These are phyloP conservation scores for Linurgus olivaceus DNA, from an alignment of 2,797 vertebrate genomes.

Conservation along the genomic window DNA sequence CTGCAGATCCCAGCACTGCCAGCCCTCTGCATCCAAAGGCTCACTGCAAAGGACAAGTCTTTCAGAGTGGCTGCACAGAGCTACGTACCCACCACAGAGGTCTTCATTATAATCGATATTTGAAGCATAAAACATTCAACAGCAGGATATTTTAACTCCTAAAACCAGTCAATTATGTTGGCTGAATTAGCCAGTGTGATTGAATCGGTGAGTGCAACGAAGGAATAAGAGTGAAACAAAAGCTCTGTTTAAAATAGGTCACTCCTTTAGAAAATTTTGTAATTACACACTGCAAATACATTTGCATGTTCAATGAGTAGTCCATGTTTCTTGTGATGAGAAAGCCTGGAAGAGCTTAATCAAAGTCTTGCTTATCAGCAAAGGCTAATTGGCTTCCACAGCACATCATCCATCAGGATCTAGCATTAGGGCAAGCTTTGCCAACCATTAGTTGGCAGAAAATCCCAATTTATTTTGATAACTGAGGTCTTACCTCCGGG, in stretches of 20 bases:
- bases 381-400: constrained; percentile 69
- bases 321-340: neutral
- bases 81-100: neutral
- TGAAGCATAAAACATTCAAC: constrained; percentile 55
- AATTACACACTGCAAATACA: constrained; percentile 55
- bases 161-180: constrained; percentile 51
- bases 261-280: constrained; percentile 16
- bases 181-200: neutral
- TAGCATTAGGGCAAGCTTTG: constrained; percentile 64
- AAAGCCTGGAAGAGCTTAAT: constrained; percentile 47
- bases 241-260: constrained; percentile 33
- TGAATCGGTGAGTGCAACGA: neutral
- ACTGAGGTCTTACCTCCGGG: constrained; percentile 61
- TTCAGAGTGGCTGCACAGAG: neutral
- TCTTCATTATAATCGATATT: constrained; percentile 9
- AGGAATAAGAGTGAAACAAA: constrained; percentile 20
- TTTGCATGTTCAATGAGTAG: constrained; percentile 51
- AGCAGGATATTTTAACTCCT: constrained; percentile 58
- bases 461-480: constrained; percentile 78
- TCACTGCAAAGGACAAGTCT: neutral
- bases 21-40: neutral
- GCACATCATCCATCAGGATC: constrained; percentile 54
- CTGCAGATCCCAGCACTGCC: neutral
- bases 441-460: constrained; percentile 76
- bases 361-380: constrained; percentile 66